Evolutionary conservation across 2,888 invertebrate genomes (phyloP).

Genomic region (Tetragonula carbonaria): DNA sequence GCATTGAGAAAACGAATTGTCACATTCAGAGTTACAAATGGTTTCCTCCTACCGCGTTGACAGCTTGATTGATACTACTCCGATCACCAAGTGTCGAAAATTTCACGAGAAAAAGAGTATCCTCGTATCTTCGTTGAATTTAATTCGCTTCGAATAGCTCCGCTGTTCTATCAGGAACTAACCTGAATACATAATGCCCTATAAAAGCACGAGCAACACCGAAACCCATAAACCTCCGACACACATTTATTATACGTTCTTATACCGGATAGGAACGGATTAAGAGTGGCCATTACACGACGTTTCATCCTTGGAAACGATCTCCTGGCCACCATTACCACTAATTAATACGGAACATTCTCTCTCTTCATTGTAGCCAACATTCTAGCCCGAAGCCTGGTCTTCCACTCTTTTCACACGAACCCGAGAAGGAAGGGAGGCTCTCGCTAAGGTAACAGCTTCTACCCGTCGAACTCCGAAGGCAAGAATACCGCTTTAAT

Average conservation of each 20-base stretch:
- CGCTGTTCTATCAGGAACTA: neutral
- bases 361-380: conserved; percentile 25
- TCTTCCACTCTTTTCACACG: conserved; percentile 44
- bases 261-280: conserved; percentile 31
- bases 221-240: neutral
- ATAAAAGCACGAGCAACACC: too few relatives aligned
- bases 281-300: conserved; percentile 46
- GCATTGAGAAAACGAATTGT: too few relatives aligned
- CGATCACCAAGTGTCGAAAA: too few relatives aligned
- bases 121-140: neutral
- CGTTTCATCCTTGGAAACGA: conserved; percentile 32
- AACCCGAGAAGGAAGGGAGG: conserved; percentile 8
- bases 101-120: neutral
- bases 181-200: too few relatives aligned
- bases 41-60: too few relatives aligned
- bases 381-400: conserved; percentile 11
- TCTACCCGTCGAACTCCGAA: conserved; percentile 38
- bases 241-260: conserved; percentile 20
- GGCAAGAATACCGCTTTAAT: conserved; percentile 67
- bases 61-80: too few relatives aligned
- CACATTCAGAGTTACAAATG: too few relatives aligned
- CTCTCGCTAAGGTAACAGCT: conserved; percentile 40
- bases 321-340: conserved; percentile 31
- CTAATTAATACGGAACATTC: conserved; percentile 57
- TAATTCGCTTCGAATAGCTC: neutral